These are phyloP conservation scores for Drosophila limbata DNA, from an alignment of 2,888 invertebrate species.

Conservation along the genomic window DNA sequence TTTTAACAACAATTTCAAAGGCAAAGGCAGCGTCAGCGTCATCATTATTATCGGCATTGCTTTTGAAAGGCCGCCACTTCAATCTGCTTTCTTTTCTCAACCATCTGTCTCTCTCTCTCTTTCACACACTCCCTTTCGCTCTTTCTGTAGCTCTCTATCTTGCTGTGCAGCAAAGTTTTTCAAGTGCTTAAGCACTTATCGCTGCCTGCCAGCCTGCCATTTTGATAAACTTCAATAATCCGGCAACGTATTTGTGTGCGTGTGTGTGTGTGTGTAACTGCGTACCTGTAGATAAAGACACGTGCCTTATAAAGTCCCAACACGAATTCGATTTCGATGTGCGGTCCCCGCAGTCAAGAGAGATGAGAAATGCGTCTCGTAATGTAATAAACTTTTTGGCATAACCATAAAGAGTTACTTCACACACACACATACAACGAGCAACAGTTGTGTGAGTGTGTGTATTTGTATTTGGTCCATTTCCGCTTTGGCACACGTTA, in stretches of 20 bases:
- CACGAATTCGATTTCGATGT: slow-evolving; percentile 71
- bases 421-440: slow-evolving; percentile 5
- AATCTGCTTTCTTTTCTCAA: neutral
- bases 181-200: slow-evolving; percentile 78
- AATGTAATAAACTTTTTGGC: slow-evolving; percentile 70
- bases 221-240: slow-evolving; percentile 77
- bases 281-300: slow-evolving; percentile 72
- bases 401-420: slow-evolving; percentile 64
- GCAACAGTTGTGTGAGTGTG: slow-evolving; percentile 61
- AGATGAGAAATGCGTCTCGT: slow-evolving; percentile 56
- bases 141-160: neutral
- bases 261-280: slow-evolving; percentile 33
- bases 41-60: slow-evolving; percentile 72
- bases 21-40: slow-evolving; percentile 37
- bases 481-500: slow-evolving; percentile 75
- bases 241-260: slow-evolving; percentile 28
- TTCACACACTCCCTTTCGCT: neutral
- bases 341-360: slow-evolving; percentile 34
- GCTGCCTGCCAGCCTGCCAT: slow-evolving; percentile 64
- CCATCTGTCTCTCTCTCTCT: neutral
- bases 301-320: slow-evolving; percentile 59
- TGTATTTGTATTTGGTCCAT: slow-evolving; percentile 51
- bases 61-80: slow-evolving; percentile 41
- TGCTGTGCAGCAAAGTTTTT: slow-evolving; percentile 60
- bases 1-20: slow-evolving; percentile 74